Evolutionary conservation across 2,113 vertebrate genomes (phyloP).

Genomic region (Pimephales promelas): DNA sequence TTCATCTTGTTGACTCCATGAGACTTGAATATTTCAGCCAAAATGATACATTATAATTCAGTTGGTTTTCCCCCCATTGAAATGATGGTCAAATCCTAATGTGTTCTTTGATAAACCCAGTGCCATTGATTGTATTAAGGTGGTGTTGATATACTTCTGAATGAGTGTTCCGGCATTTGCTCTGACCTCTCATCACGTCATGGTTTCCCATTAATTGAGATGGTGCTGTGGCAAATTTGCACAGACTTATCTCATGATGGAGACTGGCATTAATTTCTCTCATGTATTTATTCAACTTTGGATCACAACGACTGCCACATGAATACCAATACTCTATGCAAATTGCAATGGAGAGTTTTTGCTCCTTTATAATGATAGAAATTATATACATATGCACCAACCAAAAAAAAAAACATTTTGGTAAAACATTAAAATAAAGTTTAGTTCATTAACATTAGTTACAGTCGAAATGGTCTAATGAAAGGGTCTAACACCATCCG

Average conservation of each 20-base stretch:
- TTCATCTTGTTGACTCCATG: background rate
- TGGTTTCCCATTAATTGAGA: constrained; percentile 33
- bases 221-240: constrained; percentile 18
- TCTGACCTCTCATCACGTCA: constrained; percentile 29
- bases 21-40: background rate
- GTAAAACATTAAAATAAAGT: background rate
- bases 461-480: too few relatives aligned
- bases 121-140: constrained; percentile 4
- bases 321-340: background rate
- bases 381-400: background rate
- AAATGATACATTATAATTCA: background rate
- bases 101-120: background rate
- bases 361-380: background rate
- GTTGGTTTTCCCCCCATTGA: background rate
- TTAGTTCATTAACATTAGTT: background rate
- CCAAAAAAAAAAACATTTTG: background rate
- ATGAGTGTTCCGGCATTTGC: constrained; percentile 25
- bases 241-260: background rate
- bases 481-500: background rate
- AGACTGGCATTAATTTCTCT: background rate
- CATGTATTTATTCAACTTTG: background rate
- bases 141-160: constrained; percentile 1
- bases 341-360: background rate
- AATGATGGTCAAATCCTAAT: background rate
- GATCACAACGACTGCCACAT: background rate